phyloP scores from a whole-genome alignment of 1,140 invertebrate species.

The Nasonia giraulti region DNA sequence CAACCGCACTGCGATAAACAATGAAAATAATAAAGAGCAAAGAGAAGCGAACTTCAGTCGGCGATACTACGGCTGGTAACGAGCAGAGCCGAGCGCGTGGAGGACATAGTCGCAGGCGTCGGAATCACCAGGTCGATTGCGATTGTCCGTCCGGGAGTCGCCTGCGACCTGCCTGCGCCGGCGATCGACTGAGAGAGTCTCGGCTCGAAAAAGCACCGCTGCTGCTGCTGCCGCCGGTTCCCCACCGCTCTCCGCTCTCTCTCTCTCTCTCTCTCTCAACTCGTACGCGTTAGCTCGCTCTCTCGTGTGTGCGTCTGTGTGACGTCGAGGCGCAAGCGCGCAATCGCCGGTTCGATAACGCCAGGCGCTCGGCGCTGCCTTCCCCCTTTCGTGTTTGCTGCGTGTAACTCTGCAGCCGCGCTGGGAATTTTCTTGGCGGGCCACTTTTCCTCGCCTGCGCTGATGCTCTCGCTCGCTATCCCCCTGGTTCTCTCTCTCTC shows the following conservation, averaged over 20 bases:
- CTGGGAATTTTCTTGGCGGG: constrained; percentile 34
- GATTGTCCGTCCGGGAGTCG: not conserved
- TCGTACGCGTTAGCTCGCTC: no score
- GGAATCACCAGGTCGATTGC: constrained; percentile 48
- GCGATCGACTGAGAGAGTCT: constrained; percentile 44
- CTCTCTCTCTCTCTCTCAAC: not conserved
- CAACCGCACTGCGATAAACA: no score
- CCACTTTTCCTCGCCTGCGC: constrained; percentile 41
- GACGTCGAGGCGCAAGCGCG: constrained; percentile 47
- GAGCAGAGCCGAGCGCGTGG: no score
- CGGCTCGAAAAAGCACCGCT: constrained; percentile 37
- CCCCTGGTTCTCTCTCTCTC: not conserved
- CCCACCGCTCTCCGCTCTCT: constrained; percentile 14
- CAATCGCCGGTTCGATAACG: constrained; percentile 53
- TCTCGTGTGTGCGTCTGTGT: not conserved
- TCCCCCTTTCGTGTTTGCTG: not conserved
- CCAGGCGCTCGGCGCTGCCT: constrained; percentile 14
- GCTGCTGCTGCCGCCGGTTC: constrained; percentile 12
- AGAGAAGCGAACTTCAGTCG: no score
- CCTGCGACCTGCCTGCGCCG: constrained; percentile 34
- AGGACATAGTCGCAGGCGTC: constrained; percentile 34
- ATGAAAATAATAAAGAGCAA: no score
- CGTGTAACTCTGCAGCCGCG: not conserved
- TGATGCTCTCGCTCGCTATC: not conserved
- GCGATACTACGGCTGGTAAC: not conserved